phyloP scores from a whole-genome alignment of 1,140 invertebrate genomes.

The Lepidostoma basale region DNA sequence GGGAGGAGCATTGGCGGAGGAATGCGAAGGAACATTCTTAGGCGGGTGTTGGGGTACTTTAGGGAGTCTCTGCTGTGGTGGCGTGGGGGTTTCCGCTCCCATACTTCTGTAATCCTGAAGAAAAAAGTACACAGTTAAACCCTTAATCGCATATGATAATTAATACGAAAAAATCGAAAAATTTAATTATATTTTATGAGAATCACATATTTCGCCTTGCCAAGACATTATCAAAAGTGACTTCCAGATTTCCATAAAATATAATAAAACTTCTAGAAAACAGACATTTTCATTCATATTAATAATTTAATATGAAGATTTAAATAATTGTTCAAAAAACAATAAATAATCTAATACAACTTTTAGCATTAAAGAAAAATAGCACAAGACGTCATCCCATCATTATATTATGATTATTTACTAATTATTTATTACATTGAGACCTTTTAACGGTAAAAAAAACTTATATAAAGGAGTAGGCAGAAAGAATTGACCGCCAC shows the following conservation, averaged over 20 bases:
- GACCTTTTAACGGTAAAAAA: neutral
- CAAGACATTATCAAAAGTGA: neutral
- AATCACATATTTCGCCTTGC: too few species aligned
- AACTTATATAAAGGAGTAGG: neutral
- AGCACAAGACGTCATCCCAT: too few species aligned
- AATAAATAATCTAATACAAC: too few species aligned
- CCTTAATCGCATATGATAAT: neutral
- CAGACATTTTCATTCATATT: too few species aligned
- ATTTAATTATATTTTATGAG: too few species aligned
- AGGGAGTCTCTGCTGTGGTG: neutral
- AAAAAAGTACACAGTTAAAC: neutral
- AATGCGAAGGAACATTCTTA: conserved; percentile 7
- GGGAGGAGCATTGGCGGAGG: neutral
- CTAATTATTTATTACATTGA: too few species aligned
- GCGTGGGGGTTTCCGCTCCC: conserved; percentile 17
- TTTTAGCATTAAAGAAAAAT: too few species aligned
- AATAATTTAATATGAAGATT: too few species aligned
- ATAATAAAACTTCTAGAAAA: too few species aligned
- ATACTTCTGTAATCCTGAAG: conserved; percentile 40
- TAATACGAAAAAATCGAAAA: neutral
- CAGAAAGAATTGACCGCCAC: too few species aligned
- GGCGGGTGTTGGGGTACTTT: neutral
- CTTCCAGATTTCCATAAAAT: neutral
- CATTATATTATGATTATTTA: too few species aligned
- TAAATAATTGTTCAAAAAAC: too few species aligned